These are phyloP conservation scores for Gymnoscopelus braueri DNA, from an alignment of 2,797 vertebrate genomes.

Conservation along the genomic window DNA sequence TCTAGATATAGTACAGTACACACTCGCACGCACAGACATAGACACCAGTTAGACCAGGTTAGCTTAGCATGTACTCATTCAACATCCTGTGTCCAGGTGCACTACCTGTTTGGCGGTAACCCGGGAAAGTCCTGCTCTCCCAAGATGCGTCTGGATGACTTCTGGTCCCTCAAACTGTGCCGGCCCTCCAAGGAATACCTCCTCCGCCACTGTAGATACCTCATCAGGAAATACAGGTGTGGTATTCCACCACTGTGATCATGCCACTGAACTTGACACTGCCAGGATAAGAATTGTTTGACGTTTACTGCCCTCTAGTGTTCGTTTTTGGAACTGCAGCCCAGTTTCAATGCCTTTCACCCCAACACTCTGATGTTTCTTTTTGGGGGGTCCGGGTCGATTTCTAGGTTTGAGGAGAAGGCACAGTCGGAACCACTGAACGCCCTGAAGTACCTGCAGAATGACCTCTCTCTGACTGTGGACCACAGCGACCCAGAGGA, in stretches of 20 bases:
- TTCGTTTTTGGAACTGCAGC: conserved; percentile 23
- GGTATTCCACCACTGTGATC: conserved; percentile 12
- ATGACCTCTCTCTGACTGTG: conserved; percentile 95
- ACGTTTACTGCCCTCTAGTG: conserved; percentile 59
- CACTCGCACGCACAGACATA: background rate
- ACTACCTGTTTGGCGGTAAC: conserved; percentile 99
- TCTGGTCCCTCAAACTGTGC: conserved; percentile 98
- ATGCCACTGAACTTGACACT: too few species aligned
- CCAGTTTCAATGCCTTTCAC: too few species aligned
- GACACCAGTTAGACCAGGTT: background rate
- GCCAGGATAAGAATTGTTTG: too few species aligned
- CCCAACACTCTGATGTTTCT: conserved; percentile 9
- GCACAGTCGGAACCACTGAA: conserved; percentile 94
- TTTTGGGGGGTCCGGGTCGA: conserved; percentile 29
- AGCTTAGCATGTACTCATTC: background rate
- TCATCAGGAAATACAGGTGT: conserved; percentile 98
- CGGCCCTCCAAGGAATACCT: conserved; percentile 98
- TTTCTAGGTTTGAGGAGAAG: conserved; percentile 94
- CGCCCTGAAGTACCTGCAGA: conserved; percentile 97
- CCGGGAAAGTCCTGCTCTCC: conserved; percentile 98
- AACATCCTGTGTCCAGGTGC: conserved; percentile 82
- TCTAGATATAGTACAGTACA: too few species aligned
- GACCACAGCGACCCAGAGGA: conserved; percentile 97
- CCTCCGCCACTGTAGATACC: conserved; percentile 97
- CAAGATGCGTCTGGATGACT: conserved; percentile 98